phyloP scores from a whole-genome alignment of 64 coral and sea anemone genomes.

The Orbicella faveolata region DNA sequence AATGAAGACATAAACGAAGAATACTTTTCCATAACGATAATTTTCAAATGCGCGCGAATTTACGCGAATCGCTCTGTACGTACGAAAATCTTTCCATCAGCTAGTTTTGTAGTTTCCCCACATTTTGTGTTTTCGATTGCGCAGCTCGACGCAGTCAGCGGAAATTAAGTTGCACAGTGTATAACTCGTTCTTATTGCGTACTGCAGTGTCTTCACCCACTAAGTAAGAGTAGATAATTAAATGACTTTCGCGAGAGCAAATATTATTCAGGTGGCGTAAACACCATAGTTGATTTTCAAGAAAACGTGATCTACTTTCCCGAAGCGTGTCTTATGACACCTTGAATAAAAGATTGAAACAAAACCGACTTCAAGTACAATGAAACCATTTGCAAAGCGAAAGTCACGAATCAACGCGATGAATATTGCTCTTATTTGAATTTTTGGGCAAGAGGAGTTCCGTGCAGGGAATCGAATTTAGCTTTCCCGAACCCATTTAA shows the following conservation, averaged over 20 bases:
- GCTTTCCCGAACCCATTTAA: not conserved
- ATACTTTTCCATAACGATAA: not conserved
- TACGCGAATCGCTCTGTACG: not conserved
- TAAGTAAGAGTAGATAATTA: constrained; percentile 35
- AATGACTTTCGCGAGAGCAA: constrained; percentile 31
- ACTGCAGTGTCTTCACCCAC: not conserved
- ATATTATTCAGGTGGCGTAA: constrained; percentile 10
- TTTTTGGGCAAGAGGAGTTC: not conserved
- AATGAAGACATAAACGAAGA: not conserved
- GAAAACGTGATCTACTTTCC: not conserved
- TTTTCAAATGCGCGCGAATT: not conserved
- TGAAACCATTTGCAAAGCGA: not conserved
- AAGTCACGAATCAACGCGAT: not conserved
- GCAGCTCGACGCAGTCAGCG: not conserved
- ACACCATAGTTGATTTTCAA: not conserved
- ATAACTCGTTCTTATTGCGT: constrained; percentile 14
- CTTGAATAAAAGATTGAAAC: constrained; percentile 8
- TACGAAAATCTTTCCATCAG: not conserved
- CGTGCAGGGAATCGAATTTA: not conserved
- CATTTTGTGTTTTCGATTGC: not conserved
- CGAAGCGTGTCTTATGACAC: not conserved
- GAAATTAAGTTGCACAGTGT: constrained; percentile 1
- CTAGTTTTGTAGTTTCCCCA: not conserved
- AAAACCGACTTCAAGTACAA: not conserved
- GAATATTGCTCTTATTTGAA: constrained; percentile 2